Conservation (phyloP, 2,113 vertebrate species). For the Empidonax traillii region DNA sequence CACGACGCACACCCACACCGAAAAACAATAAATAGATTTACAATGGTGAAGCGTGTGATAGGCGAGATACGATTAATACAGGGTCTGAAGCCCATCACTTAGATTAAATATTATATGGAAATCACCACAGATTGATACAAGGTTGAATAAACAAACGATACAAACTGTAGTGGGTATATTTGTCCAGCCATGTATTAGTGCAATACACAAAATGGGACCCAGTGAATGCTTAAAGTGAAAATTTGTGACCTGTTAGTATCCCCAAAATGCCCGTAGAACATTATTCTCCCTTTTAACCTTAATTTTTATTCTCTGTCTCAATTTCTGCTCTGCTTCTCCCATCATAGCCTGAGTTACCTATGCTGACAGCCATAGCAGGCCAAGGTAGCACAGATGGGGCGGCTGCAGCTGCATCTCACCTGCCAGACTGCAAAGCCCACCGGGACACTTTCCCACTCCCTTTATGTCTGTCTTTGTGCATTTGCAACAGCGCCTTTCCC, state of each 20-base stretch:
- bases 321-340: conserved; percentile 70
- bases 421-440: conserved; percentile 72
- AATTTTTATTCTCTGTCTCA: conserved; percentile 66
- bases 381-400: conserved; percentile 75
- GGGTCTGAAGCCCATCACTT: neutral
- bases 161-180: conserved; percentile 13
- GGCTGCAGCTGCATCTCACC: conserved; percentile 73
- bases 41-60: neutral
- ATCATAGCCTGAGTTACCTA: conserved; percentile 56
- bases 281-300: conserved; percentile 61
- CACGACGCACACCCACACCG: neutral
- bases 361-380: conserved; percentile 60
- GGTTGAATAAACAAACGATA: conserved; percentile 43
- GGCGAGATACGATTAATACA: neutral
- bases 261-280: conserved; percentile 54
- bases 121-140: neutral
- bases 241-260: conserved; percentile 64
- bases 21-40: conserved; percentile 33
- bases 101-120: conserved; percentile 14
- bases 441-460: conserved; percentile 63
- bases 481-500: conserved; percentile 69
- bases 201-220: conserved; percentile 35
- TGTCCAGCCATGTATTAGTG: conserved; percentile 44
- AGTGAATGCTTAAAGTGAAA: conserved; percentile 46
- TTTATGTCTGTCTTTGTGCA: conserved; percentile 71